Percentiles rank a stretch among this genome's conserved stretches.
These are phyloP conservation scores for Radopholus similis DNA, from an alignment of 1,140 invertebrate genomes.

Conservation along the genomic window DNA sequence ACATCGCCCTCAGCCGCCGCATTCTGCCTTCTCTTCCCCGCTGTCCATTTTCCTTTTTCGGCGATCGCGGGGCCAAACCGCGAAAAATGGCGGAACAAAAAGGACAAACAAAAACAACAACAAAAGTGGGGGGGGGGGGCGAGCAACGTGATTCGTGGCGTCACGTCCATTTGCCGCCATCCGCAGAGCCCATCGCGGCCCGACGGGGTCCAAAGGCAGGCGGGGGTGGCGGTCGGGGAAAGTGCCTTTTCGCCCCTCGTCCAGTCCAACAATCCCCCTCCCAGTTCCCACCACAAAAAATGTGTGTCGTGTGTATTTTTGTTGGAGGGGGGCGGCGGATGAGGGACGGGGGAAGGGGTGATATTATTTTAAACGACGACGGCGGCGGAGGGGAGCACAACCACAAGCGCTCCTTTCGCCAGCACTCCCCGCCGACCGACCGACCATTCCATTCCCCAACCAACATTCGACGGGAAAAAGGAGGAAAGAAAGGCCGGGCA, in stretches of 20 bases:
- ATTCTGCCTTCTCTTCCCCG: too few relatives aligned
- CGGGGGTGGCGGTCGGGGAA: not conserved
- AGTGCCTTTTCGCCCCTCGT: slow-evolving; percentile 3
- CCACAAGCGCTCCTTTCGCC: not conserved
- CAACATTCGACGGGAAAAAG: not conserved
- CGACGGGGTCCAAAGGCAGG: not conserved
- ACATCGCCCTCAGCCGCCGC: not conserved
- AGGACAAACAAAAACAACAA: not conserved
- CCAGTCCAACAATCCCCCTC: not conserved
- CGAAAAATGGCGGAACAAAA: too few relatives aligned
- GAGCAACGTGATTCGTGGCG: too few relatives aligned
- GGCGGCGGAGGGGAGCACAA: not conserved
- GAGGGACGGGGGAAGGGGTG: not conserved
- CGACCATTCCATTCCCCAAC: not conserved
- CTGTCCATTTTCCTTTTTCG: too few relatives aligned
- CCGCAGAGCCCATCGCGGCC: not conserved
- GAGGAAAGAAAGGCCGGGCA: not conserved
- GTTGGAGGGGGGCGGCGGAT: not conserved
- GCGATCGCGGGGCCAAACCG: too few relatives aligned
- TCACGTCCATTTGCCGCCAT: not conserved
- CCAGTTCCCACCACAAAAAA: slow-evolving; percentile 1
- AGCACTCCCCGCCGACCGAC: not conserved
- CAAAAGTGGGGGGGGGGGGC: too few relatives aligned
- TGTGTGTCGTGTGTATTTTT: not conserved
- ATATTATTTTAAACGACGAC: slow-evolving; percentile 6